phyloP scores from a whole-genome alignment of 2,797 vertebrate genomes.

The Balearica regulorum region DNA sequence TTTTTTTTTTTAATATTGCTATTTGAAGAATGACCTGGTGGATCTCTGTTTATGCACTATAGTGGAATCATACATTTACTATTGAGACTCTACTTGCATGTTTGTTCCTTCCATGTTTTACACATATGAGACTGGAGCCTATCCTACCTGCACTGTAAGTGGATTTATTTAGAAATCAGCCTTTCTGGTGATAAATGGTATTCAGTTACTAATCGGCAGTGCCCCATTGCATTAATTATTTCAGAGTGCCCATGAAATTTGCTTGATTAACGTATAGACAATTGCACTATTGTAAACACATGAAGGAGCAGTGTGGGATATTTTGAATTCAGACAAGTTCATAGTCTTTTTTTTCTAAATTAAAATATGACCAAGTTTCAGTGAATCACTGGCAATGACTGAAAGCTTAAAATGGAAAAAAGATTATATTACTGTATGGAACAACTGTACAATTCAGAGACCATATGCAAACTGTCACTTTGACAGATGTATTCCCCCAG shows the following conservation, averaged over 20 bases:
- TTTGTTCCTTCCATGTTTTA: background rate
- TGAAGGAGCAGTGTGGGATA: background rate
- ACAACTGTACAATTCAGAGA: conserved; percentile 52
- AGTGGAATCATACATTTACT: background rate
- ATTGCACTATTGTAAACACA: conserved; percentile 19
- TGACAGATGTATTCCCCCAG: conserved; percentile 52
- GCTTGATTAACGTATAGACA: conserved; percentile 44
- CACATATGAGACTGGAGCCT: background rate
- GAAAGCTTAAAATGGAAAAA: conserved; percentile 40
- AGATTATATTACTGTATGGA: background rate
- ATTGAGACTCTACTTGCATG: background rate
- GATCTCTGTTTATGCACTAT: background rate
- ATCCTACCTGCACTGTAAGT: background rate
- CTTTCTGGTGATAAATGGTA: conserved; percentile 2
- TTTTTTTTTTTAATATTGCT: background rate
- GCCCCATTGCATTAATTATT: conserved; percentile 33
- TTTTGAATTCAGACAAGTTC: conserved; percentile 24
- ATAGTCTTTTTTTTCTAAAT: conserved; percentile 25
- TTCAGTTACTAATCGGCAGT: conserved; percentile 33
- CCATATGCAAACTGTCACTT: conserved; percentile 45
- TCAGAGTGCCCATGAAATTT: conserved; percentile 49
- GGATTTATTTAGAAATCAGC: conserved; percentile 49
- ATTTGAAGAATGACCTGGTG: background rate
- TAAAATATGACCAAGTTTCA: conserved; percentile 46
- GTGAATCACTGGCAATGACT: conserved; percentile 17